Base-by-base conservation (phyloP, 2,797 vertebrate species). In the Sternarchorhynchus goeldii region DNA sequence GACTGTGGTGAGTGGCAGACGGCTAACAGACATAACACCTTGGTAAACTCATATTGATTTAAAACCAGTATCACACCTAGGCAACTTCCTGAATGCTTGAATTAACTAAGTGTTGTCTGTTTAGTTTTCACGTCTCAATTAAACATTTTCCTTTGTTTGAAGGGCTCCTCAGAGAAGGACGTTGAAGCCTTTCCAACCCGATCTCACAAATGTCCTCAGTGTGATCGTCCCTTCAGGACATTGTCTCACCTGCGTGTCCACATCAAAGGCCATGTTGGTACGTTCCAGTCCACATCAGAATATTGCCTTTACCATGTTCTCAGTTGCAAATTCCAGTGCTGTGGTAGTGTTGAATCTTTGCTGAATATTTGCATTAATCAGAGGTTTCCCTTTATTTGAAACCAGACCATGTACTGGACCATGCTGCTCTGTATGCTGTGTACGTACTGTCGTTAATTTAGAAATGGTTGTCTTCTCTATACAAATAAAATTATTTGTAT, bases 231-330 rank as follows among this genome's bases (percentile, higher is more conserved):
- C 64, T 99, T 97, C 85, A 93, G 91, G 56, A 94, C 94, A 1
- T 80, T 91, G 32, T 90, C 93, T 82, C 95, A 95, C 82, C 92
- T 99, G 45, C 95, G 96, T 45, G 88, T 94, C 73, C 98, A 99
- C 73, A 89, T 96, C 81, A 97, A 93, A 86, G 93, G 94, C 21
- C 97, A 99, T 81, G 88, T 93, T 82, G 96, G 97, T 99, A 87
- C 89, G 86, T 14, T 39, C n/a, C 36, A 63, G 7, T 2, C 20
- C 17, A 1, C n/a, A 6, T 31, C 25, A 65, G 56, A n/a, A 25
- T 2, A 18, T 73, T 18, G 21, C 56, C 41, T n/a, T 45, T 45
- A 45, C 6, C 41, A 8, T 68, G 66, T 50, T 20, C 36, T 66
- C 10, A 12, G 12, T 12, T 50, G 45, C 45, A 12, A 12, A 50